Conservation (phyloP, 2,113 vertebrate genomes). For the Scolopax mira region DNA sequence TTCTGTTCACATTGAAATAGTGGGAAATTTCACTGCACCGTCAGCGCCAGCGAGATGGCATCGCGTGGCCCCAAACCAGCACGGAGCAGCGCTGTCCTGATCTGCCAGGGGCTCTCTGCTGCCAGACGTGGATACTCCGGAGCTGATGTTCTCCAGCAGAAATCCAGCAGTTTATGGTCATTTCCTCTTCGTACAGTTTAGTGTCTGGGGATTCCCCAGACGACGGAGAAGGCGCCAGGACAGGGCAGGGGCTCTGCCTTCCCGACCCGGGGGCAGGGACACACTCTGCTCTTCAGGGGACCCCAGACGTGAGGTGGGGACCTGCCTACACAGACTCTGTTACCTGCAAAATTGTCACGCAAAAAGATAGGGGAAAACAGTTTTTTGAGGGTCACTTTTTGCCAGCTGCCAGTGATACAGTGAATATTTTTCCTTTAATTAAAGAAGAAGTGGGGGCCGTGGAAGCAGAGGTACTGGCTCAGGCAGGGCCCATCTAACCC, state of each 20-base stretch:
- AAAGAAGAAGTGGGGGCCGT: background rate
- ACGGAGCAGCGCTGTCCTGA: fast-evolving
- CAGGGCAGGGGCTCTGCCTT: background rate
- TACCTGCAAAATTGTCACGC: background rate
- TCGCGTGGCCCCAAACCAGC: background rate
- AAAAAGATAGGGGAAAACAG: background rate
- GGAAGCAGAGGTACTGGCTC: background rate
- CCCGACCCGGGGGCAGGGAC: background rate
- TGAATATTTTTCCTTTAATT: background rate
- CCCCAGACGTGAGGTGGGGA: background rate
- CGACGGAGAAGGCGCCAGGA: background rate
- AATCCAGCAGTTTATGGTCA: background rate
- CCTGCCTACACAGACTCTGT: background rate
- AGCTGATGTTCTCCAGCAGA: background rate
- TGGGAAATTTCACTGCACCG: background rate
- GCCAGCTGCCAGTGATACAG: background rate
- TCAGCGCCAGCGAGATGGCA: background rate
- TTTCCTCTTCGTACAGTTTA: background rate
- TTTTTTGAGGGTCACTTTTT: background rate
- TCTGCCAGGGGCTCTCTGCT: background rate
- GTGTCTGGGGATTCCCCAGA: too few relatives aligned
- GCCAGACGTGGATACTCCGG: fast-evolving
- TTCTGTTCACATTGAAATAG: background rate
- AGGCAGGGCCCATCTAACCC: background rate
- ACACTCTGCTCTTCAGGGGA: too few relatives aligned